Evolutionary conservation across 2,797 vertebrate species (phyloP).

Genomic region (Phrynocephalus vlangalii): DNA sequence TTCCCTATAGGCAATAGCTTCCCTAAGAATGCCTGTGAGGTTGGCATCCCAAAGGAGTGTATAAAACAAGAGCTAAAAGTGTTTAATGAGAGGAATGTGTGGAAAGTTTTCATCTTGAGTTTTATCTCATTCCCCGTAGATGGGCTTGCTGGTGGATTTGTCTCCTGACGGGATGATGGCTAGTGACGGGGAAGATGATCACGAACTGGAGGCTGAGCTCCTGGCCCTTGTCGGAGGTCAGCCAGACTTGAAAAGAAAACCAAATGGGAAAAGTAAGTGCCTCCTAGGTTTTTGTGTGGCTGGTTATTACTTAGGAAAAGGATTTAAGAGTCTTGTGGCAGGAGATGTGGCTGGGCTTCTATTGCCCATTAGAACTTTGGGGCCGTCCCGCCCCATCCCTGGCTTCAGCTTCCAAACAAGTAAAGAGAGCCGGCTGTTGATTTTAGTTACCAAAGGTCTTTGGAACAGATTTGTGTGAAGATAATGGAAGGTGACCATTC

Average conservation of each 20-base stretch:
- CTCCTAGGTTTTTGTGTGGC: background rate
- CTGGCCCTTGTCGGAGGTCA: constrained; percentile 83
- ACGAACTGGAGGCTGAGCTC: constrained; percentile 89
- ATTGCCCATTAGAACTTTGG: background rate
- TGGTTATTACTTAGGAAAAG: background rate
- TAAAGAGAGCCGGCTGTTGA: background rate
- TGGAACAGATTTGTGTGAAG: too few species aligned
- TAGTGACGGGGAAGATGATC: constrained; percentile 73
- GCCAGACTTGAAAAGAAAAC: constrained; percentile 77
- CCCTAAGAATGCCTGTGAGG: background rate
- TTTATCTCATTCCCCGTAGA: constrained; percentile 70
- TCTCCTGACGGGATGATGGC: constrained; percentile 81
- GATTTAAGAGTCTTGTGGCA: background rate
- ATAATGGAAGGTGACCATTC: too few species aligned
- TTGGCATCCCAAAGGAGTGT: background rate
- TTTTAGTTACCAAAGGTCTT: too few species aligned
- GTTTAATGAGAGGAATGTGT: background rate
- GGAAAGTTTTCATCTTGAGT: background rate
- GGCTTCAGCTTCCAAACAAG: too few species aligned
- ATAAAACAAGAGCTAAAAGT: background rate
- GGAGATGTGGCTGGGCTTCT: background rate
- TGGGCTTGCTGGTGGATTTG: constrained; percentile 89
- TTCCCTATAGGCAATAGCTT: too few species aligned
- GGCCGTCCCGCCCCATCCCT: background rate
- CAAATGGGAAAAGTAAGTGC: constrained; percentile 79